Conservation (phyloP, 2,797 vertebrate species). For the Parauchenoglanis punctatus region DNA sequence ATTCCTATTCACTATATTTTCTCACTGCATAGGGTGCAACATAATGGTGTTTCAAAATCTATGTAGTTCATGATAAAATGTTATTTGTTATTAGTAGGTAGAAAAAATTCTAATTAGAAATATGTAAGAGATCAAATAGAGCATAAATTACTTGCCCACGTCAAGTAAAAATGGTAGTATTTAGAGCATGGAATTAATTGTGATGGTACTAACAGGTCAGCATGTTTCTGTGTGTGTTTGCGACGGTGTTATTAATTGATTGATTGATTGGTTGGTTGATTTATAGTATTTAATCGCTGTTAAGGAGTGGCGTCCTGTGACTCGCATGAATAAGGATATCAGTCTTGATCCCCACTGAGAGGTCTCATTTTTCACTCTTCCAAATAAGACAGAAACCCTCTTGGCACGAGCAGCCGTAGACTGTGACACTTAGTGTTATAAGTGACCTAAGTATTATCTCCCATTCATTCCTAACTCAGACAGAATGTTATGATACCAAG, state of each 20-base stretch:
- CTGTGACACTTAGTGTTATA: not conserved
- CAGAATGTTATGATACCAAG: not conserved
- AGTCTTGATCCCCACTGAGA: not conserved
- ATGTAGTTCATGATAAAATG: not conserved
- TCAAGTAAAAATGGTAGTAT: not conserved
- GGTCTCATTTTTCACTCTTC: constrained; percentile 13
- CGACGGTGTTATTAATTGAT: not conserved
- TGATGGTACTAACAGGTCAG: not conserved
- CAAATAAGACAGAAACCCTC: not conserved
- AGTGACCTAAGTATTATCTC: not conserved
- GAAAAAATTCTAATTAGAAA: not conserved
- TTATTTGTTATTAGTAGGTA: too few relatives aligned
- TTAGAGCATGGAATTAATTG: not conserved
- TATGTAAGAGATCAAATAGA: not conserved
- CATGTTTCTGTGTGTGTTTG: not conserved
- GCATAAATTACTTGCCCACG: not conserved
- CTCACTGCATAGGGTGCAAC: not conserved
- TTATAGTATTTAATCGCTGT: constrained; percentile 9
- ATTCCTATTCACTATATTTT: not conserved
- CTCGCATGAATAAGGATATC: constrained; percentile 14
- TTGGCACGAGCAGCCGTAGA: not conserved
- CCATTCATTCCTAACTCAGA: not conserved
- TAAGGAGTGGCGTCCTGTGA: not conserved
- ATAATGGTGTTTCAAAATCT: not conserved
- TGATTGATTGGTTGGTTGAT: constrained; percentile 21